These are phyloP conservation scores for Pelvicachromis taeniatus DNA, from an alignment of 2,113 vertebrate genomes.

Conservation along the genomic window DNA sequence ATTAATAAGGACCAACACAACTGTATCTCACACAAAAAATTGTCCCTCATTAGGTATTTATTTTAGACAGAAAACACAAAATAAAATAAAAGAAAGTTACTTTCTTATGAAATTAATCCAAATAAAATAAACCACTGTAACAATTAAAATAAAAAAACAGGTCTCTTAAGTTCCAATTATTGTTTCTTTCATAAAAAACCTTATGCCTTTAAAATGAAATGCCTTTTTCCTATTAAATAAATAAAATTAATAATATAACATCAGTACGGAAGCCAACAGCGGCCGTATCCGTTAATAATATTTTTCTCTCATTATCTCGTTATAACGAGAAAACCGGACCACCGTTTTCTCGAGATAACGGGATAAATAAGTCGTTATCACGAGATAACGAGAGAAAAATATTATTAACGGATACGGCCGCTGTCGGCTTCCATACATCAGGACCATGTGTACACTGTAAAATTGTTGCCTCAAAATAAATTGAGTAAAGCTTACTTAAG, in stretches of 20 bases:
- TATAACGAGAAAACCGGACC: too few relatives aligned
- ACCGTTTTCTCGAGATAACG: too few relatives aligned
- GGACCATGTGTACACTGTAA: background rate
- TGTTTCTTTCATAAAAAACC: background rate
- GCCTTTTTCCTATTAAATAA: background rate
- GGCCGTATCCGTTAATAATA: too few relatives aligned
- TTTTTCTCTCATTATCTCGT: too few relatives aligned
- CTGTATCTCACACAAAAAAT: background rate
- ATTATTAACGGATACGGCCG: too few relatives aligned
- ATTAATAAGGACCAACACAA: background rate
- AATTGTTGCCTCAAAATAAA: too few relatives aligned
- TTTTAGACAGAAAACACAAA: background rate
- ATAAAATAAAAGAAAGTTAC: background rate
- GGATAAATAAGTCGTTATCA: too few relatives aligned
- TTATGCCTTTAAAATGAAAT: background rate
- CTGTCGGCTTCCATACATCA: too few relatives aligned
- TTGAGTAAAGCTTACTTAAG: too few relatives aligned
- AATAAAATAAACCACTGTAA: background rate
- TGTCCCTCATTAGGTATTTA: background rate
- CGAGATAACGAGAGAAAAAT: too few relatives aligned
- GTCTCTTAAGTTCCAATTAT: too few relatives aligned
- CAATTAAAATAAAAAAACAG: background rate
- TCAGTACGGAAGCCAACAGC: too few relatives aligned
- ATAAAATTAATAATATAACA: background rate
- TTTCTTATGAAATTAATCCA: background rate